A percentile compares a stretch with the other conserved stretches of the same genome.
Evolutionary conservation across 2,888 invertebrate species (phyloP).

Genomic region (Erebia ligea): DNA sequence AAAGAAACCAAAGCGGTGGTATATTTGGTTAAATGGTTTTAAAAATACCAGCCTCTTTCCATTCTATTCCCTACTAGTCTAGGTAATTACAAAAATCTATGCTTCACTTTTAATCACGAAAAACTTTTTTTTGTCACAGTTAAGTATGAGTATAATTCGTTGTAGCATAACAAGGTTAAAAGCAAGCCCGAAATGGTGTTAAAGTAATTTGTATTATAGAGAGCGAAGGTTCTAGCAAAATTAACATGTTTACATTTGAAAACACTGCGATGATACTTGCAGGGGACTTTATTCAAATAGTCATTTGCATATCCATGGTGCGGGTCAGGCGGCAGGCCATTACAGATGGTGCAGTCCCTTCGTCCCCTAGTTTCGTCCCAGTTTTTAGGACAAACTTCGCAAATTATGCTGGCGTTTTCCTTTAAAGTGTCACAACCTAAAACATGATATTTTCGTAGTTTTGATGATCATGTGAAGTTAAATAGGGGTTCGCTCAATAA

Average conservation of each 20-base stretch:
- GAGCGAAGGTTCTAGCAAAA: constrained; percentile 21
- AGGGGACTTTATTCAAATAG: constrained; percentile 49
- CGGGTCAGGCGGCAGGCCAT: constrained; percentile 40
- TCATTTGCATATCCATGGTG: constrained; percentile 53
- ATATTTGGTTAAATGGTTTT: too few species aligned
- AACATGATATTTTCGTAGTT: background rate
- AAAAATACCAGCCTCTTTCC: too few species aligned
- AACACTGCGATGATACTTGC: constrained; percentile 39
- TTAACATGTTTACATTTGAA: constrained; percentile 42
- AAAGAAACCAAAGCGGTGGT: background rate
- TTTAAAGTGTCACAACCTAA: constrained; percentile 6
- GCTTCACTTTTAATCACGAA: background rate
- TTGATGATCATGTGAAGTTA: too few species aligned
- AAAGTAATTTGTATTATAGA: background rate
- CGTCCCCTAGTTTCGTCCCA: constrained; percentile 49
- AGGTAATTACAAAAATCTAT: too few species aligned
- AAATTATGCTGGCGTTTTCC: constrained; percentile 47
- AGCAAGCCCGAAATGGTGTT: background rate
- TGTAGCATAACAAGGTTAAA: background rate
- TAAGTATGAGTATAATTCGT: background rate
- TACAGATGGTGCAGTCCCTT: constrained; percentile 58
- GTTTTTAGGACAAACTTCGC: constrained; percentile 67
- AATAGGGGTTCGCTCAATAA: too few species aligned
- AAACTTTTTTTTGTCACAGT: background rate
- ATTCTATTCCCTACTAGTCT: too few species aligned